Evolutionary conservation across 2,797 vertebrate genomes (phyloP), one percentile per base, ranked within the genome.

Genomic region (Neosalanx taihuensis): DNA sequence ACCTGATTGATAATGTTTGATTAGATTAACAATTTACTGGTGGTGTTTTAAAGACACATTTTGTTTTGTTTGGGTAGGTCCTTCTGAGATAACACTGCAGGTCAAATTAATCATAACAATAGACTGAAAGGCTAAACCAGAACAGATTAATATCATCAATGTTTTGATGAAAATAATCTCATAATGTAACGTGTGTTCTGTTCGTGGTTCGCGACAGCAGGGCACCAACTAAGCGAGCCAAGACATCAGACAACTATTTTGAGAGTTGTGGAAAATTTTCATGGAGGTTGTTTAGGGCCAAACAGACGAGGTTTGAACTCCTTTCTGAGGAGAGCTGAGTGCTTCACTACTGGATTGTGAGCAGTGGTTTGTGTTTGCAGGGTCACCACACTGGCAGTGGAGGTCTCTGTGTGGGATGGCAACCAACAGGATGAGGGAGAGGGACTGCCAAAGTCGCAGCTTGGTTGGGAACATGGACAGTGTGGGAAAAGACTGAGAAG

Each of bases 261-360:
- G 88, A 81, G 81, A 57, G 66, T 53, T 80, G 78, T 49, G 90
- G 91, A 92, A 92, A 88, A 79, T 89, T 91, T 90, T 70, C 49
- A 70, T 10, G 35, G n/a, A 41, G 73, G 85, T 79, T 75, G 57
- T 75, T 84, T 84, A 67, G 71, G 75, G 82, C 82, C 83, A 84
- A 87, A 85, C 77, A 82, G 83, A 79, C 76, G 82, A 77, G 73
- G 72, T 61, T 62, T 78, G 68, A 73, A 78, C 13, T 29, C 60
- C 12, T 41, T 71, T 31, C 72, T 72, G 26, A 56, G 35, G 69
- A 81, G 80, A 80, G 75, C 84, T 81, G 79, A 81, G 83, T 82
- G 80, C 84, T 85, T 90, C 82, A 89, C 81, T 79, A 72, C 67
- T 78, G 66, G 74, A 75, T 63, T 70, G 75, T 69, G 70, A 75